Conservation (phyloP, 2,888 invertebrate genomes). For the Macrosiphum euphorbiae region DNA sequence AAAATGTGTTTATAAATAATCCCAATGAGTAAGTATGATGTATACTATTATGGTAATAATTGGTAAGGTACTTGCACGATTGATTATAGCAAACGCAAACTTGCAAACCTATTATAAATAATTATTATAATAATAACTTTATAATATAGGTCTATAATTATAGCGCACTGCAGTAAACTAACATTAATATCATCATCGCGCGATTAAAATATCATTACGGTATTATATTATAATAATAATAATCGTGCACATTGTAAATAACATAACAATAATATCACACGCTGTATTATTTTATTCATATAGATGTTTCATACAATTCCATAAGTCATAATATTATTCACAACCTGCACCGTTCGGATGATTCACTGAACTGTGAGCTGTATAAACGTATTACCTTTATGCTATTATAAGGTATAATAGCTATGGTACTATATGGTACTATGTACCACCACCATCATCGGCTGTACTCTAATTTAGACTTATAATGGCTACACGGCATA, state of each 20-base stretch:
- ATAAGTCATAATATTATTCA: neutral
- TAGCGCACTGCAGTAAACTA: neutral
- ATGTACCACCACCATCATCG: neutral
- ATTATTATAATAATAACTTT: neutral
- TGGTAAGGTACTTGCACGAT: neutral
- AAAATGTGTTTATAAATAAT: neutral
- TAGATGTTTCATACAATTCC: too few species aligned
- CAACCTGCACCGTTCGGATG: neutral
- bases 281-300: neutral
- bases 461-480: too few species aligned
- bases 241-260: neutral
- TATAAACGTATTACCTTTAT: neutral
- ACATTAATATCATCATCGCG: neutral
- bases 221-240: neutral
- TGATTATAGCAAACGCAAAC: neutral
- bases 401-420: neutral
- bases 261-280: neutral
- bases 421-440: neutral
- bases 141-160: too few species aligned
- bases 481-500: too few species aligned
- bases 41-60: neutral
- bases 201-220: neutral
- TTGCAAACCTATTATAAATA: neutral
- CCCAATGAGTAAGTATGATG: neutral
- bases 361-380: neutral